Evolutionary conservation across 1,140 invertebrate genomes (phyloP), one percentile per base, ranked within the genome.

Genomic region (Rhagoletis zephyria): DNA sequence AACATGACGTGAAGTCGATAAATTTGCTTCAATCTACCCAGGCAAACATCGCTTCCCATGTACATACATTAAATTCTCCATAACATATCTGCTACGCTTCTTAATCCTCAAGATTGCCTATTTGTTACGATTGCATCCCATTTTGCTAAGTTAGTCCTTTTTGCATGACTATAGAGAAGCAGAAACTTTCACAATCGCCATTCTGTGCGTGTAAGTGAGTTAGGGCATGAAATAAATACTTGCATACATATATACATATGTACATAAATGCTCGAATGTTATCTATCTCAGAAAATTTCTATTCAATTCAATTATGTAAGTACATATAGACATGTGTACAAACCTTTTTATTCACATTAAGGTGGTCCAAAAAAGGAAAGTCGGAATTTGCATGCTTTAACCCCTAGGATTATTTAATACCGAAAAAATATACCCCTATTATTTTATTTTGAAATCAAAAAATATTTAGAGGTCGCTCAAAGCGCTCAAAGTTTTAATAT

Each of bases 161-260:
- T 74, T 74, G 67, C 42, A 45, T 48, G 3, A 42, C 67, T n/a
- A 4, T 6, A 64, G 16, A n/a, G 4, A 10, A 67, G 64, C 40
- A 42, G 64, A 10, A 67, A 30, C n/a, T 63, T 3, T 19, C 9
- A 30, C 1, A 19, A 64, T 19, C 30, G 16, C 30, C 16, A 64
- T 64, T 64, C n/a, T 64, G 30, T 64, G 63, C 63, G 16, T 64
- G n/a, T 64, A 64, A 64, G 30, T 64, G n/a, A 64, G 63, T 64
- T 64, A 19, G 30, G 16, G n/a, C 30, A 64, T 9, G 30, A 0
- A 64, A 4, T 30, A 30, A 30, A 30, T 30, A 30, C 30, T 30
- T 30, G 30, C 30, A 30, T 30, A 30, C 30, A 30, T 63, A 63
- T n/a, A 63, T 63, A 12, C 63, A 64, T 19, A 64, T 6, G n/a